Evolutionary conservation across 2,113 vertebrate species (phyloP), one percentile per base, ranked within the genome.

Genomic region (Herpailurus yagouaroundi): DNA sequence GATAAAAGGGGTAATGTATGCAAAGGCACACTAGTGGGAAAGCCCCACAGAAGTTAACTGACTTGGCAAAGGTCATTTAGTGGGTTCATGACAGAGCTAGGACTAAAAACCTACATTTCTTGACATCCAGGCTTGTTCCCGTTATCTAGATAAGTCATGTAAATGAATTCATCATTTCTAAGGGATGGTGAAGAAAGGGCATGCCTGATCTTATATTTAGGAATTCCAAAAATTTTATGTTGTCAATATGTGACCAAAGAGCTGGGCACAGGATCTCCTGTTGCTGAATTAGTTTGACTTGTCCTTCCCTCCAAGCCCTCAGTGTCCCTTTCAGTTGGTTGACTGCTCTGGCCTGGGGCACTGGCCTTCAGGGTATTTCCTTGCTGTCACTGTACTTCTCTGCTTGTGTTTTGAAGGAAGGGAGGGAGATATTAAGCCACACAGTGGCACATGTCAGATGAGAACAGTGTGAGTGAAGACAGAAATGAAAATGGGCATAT

Each of bases 1-100:
- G 64, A 88, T 0, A 41, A 41, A 95, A 76, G 33, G 64, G 18
- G n/a, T 27, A 52, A 60, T 21, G 19, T 33, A 50, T 81, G 52
- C 55, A 66, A 73, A 71, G 21, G 14, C 66, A 33, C 10, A 50
- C 45, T 86, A 55, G 8, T 33, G 10, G 25, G 80, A 79, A 97
- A 97, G 52, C 50, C 94, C 87, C 95, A 7, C 84, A 93, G 71
- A 88, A 88, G 64, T 76, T 52, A 88, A 82, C 69, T 97, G 93
- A 98, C 84, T 97, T 41, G 69, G 64, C 87, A 82, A 87, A 89
- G 74, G 52, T 71, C 8, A 1, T 57, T 73, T 23, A 33, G 18
- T 73, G 21, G 15, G 36, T 89, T 86, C 33, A 69, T 63, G 69
- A 69, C 38, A 84, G 57, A 71, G 10, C 4, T 4, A 25, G 66